These are phyloP conservation scores for Craseonycteris thonglongyai DNA, from an alignment of 2,113 vertebrate species.

Conservation along the genomic window DNA sequence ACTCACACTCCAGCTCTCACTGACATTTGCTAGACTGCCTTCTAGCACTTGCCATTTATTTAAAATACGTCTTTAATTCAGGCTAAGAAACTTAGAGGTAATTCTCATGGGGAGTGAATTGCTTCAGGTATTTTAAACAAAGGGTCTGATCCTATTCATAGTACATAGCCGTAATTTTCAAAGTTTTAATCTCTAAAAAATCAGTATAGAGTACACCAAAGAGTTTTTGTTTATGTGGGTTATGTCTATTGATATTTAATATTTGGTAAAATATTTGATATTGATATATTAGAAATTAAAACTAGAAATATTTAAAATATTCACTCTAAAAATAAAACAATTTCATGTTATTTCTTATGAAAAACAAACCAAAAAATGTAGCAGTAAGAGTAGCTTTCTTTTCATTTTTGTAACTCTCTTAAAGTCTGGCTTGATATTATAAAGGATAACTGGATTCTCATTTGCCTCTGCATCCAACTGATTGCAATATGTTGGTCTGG, in stretches of 20 bases:
- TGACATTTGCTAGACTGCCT: not conserved
- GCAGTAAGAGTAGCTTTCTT: not conserved
- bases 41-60: not conserved
- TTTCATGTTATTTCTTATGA: not conserved
- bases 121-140: not conserved
- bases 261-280: not conserved
- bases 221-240: not conserved
- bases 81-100: not conserved
- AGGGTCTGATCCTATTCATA: not conserved
- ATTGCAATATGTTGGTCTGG: not conserved
- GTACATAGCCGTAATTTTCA: not conserved
- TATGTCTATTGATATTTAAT: not conserved
- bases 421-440: not conserved
- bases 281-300: not conserved
- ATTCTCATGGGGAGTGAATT: not conserved
- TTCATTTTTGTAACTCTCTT: not conserved
- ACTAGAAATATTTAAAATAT: not conserved
- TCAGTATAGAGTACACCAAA: not conserved
- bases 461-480: not conserved
- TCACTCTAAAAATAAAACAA: not conserved
- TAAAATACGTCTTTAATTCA: not conserved
- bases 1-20: not conserved
- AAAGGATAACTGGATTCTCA: not conserved
- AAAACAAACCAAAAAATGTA: not conserved
- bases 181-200: not conserved